Evolutionary conservation across 2,113 vertebrate species (phyloP), one percentile per base, ranked within the genome.

Genomic region (Eidolon helvum): DNA sequence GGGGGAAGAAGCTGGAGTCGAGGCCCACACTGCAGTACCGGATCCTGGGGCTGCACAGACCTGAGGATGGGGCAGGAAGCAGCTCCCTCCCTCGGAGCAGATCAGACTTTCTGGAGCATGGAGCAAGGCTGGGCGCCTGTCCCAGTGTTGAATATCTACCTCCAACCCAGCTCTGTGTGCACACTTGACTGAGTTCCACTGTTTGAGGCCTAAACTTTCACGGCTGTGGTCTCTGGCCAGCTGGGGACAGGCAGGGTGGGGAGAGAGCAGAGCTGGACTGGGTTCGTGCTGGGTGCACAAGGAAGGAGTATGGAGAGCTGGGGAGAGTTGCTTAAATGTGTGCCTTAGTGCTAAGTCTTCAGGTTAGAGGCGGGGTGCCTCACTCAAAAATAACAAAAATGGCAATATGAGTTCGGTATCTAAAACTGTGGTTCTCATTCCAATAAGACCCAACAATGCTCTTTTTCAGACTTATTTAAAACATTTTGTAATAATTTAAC

Each of bases 391-490:
- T 59, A 61, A 5, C 10, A 55, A n/a, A 4, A 48, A 38, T 14
- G 50, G 10, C 43, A 33, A 2, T 10, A 7, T 11, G 7, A 45
- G 22, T 15, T 77, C 33, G n/a, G 26, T 48, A 78, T 69, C 53
- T 45, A 63, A n/a, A 75, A 30, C 40, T 63, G 53, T 48, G 28
- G 28, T 21, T 61, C 55, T 72, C 38, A 38, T 30, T 7, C 26
- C 50, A 26, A 1, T 4, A 15, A 33, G 53, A 50, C 28, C 1
- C 66, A 74, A 35, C 16, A 75, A 48, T 4, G 7, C 38, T 74
- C 75, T 55, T 24, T 66, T 66, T 33, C 55, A 74, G 82, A 59
- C n/a, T 50, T 40, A 61, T 43, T 86, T 83, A 19, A 61, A 88
- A 45, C 57, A 45, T 38, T 26, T 33, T 50, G 10, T 79, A 85